phyloP scores from a whole-genome alignment of 2,113 vertebrate species.

The Ciconia stormi region DNA sequence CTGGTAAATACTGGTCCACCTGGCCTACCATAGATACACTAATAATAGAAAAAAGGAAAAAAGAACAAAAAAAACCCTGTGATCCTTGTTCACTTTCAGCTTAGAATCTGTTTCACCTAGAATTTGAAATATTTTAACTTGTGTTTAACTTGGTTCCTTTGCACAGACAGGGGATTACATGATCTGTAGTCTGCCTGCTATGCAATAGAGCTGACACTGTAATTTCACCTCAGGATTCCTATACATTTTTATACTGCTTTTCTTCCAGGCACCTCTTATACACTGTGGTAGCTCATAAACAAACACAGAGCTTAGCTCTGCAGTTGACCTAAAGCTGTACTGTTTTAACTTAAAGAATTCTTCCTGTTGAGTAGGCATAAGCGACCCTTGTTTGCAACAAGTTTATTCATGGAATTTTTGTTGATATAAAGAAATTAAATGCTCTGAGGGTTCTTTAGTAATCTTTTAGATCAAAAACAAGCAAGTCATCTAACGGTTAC shows the following conservation, averaged over 20 bases:
- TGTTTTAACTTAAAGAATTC: not conserved
- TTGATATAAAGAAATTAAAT: not conserved
- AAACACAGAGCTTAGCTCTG: not conserved
- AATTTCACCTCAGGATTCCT: not conserved
- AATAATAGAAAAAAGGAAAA: not conserved
- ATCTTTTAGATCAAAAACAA: not conserved
- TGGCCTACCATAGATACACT: constrained; percentile 97
- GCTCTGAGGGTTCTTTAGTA: not conserved
- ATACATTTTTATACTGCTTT: not conserved
- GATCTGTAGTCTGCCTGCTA: not conserved
- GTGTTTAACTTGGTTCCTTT: not conserved
- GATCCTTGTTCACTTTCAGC: not conserved
- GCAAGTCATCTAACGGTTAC: not conserved
- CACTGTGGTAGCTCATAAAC: not conserved
- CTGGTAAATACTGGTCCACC: constrained; percentile 90
- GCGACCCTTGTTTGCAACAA: not conserved
- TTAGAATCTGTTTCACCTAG: not conserved
- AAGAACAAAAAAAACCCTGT: not conserved
- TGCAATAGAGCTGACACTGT: not conserved
- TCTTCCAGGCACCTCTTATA: not conserved
- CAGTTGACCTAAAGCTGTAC: not conserved
- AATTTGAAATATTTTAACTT: not conserved
- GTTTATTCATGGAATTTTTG: not conserved
- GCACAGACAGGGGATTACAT: not conserved
- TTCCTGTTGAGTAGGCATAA: not conserved